Evolutionary conservation across 1,140 invertebrate genomes (phyloP), one percentile per base, ranked within the genome.

Genomic region (Thaumetopoea pityocampa): DNA sequence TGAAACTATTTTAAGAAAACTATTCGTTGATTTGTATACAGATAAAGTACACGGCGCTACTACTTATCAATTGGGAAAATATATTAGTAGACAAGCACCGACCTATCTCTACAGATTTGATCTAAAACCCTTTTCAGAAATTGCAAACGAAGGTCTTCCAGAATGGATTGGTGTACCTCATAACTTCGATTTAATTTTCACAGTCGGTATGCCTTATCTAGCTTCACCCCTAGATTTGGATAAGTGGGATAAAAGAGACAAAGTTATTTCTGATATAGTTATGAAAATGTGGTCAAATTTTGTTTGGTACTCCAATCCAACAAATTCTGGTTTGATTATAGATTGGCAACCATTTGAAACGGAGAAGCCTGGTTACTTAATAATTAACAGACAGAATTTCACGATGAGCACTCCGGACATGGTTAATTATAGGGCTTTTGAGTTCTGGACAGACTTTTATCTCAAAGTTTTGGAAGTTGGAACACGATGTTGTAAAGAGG

Each of bases 381-480:
- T 93, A 7, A 90, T 94, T 18, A 91, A 93, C 54, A 88, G 89
- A 29, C 62, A 79, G 33, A 92, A 88, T 47, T 91, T 93, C 47
- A 91, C 90, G 36, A 93, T 93, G 88, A 91, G 89, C 47, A 87
- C 90, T 36, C 57, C 88, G 1, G 80, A 70, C 1, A 86, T 76
- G 5, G 85, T 93, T 0, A 90, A 93, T 77, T 93, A 92, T 61
- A 92, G 91, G 60, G 88, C 91, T 4, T 87, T 94, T 47, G 88
- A 89, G 23, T 95, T 95, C 78, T 94, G 93, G 93, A 93, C 92
- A 57, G 88, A 92, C 19, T 93, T 93, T 60, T 94, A 92, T 68
- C 93, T 92, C 0, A 91, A 87, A 67, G 87, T 94, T 5, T 54
- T 92, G 0, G 85, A 89, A 57, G 87, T 91, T 37, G 89, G 91